Conservation (phyloP, 1,140 invertebrate genomes). For the Dreissena rostriformis region DNA sequence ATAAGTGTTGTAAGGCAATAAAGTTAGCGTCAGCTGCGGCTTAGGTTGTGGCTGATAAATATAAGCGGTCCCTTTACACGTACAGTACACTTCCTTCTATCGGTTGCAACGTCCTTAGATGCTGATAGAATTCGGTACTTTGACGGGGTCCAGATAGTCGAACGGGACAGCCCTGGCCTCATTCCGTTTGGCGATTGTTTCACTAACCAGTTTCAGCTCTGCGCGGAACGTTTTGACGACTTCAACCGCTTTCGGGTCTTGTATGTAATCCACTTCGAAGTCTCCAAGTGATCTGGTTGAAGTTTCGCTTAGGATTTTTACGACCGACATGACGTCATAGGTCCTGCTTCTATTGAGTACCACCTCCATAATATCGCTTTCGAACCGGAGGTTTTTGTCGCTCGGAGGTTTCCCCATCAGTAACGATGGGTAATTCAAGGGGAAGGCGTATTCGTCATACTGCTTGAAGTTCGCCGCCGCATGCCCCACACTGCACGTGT, state of each 20-base stretch:
- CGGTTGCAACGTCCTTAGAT: neutral
- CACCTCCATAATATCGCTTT: neutral
- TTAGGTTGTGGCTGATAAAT: too few species aligned
- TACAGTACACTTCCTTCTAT: too few species aligned
- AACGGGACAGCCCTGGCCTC: neutral
- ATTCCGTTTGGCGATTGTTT: neutral
- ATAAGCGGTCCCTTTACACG: too few species aligned
- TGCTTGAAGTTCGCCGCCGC: constrained; percentile 79
- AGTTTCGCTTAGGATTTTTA: neutral
- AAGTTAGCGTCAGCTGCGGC: too few species aligned
- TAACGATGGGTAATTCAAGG: constrained; percentile 81
- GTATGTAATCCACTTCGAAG: constrained; percentile 10
- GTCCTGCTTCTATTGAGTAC: neutral
- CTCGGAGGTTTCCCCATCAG: constrained; percentile 74
- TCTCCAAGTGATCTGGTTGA: constrained; percentile 2
- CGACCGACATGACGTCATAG: neutral
- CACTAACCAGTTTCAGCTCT: neutral
- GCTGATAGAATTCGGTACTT: constrained; percentile 15
- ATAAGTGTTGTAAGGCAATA: too few species aligned
- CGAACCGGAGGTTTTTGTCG: constrained; percentile 64
- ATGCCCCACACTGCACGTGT: constrained; percentile 80
- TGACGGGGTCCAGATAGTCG: neutral
- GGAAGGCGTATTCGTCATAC: constrained; percentile 78
- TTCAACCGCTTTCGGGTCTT: neutral
- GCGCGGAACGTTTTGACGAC: neutral